These are phyloP conservation scores for Plagodis dolabraria DNA, from an alignment of 2,888 invertebrate genomes.

Conservation along the genomic window DNA sequence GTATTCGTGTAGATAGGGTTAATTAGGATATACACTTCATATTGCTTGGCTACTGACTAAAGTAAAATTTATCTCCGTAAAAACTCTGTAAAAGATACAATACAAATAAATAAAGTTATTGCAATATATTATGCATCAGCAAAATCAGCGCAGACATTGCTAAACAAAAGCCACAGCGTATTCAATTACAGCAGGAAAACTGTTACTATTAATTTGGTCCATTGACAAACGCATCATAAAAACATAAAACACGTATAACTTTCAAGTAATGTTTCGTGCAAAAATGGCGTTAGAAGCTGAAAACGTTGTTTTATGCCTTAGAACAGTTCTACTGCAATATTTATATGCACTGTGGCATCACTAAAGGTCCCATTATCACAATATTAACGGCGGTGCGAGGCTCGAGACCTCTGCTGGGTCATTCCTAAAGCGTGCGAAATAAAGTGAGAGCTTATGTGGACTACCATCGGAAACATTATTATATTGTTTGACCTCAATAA, in stretches of 20 bases:
- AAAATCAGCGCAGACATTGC: slow-evolving; percentile 12
- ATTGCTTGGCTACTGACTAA: too few relatives aligned
- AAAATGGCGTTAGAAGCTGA: not conserved
- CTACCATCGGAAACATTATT: not conserved
- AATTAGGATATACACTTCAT: too few relatives aligned
- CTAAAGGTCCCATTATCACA: slow-evolving; percentile 29
- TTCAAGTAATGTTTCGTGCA: not conserved
- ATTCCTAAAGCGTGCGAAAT: slow-evolving; percentile 6
- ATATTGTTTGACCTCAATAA: too few relatives aligned
- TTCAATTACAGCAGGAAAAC: slow-evolving; percentile 7
- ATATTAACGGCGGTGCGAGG: slow-evolving; percentile 24
- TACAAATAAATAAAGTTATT: too few relatives aligned
- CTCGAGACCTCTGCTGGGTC: slow-evolving; percentile 12
- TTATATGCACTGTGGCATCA: slow-evolving; percentile 27
- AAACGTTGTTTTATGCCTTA: too few relatives aligned
- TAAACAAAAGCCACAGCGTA: slow-evolving; percentile 25
- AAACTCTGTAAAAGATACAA: too few relatives aligned
- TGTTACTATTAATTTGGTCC: not conserved
- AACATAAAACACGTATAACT: too few relatives aligned
- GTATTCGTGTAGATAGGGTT: too few relatives aligned
- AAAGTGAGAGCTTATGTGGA: not conserved
- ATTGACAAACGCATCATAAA: not conserved
- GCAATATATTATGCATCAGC: slow-evolving; percentile 17
- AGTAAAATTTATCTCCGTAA: too few relatives aligned
- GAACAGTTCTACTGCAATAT: slow-evolving; percentile 4